Evolutionary conservation across 1,140 invertebrate genomes (phyloP), one percentile per base, ranked within the genome.

Genomic region (Zaprionus taronus): DNA sequence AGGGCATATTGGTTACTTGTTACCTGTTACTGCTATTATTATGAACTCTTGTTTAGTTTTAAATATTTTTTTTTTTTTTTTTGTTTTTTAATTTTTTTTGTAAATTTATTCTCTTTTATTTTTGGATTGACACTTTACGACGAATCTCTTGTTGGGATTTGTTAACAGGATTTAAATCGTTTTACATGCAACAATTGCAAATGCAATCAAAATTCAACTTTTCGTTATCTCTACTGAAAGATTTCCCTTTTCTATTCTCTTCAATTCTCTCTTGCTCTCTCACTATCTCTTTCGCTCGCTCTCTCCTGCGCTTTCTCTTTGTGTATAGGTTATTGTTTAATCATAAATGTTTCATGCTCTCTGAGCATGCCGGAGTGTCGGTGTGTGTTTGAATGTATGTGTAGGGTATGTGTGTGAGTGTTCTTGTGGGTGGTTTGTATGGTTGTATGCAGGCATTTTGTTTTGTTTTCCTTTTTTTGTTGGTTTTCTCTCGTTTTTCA

Each of bases 1-100:
- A 87, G 83, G 83, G 84, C 83, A 87, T 83, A 80, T 87, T 83
- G 83, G 80, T 86, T 87, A 80, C 83, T 80, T 64, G 41, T 70
- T 72, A 55, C 56, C 47, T 74, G 61, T 71, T 77, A 89, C 74
- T 56, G 64, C 75, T 83, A 83, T 72, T 83, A 79, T 78, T 84
- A 86, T 79, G 57, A 63, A 47, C 41, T 47, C 41, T 47, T 17
- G 56, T 74, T 81, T 77, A 67, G 69, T 81, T 81, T 81, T 66
- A 76, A 81, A 76, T 81, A 80, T 28, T 57, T 72, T 56, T 20
- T 36, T 5, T 62, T 64, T 34, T 17, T 60, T 34, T 55, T 34
- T n/a, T 20, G 36, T 24, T 36, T 47, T 56, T n/a, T n/a, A n/a
- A n/a, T n/a, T 71, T 71, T 64, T 20, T 64, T 79, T 83, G 67